Conservation (phyloP, 2,888 invertebrate genomes). For the Panzeria rudis region DNA sequence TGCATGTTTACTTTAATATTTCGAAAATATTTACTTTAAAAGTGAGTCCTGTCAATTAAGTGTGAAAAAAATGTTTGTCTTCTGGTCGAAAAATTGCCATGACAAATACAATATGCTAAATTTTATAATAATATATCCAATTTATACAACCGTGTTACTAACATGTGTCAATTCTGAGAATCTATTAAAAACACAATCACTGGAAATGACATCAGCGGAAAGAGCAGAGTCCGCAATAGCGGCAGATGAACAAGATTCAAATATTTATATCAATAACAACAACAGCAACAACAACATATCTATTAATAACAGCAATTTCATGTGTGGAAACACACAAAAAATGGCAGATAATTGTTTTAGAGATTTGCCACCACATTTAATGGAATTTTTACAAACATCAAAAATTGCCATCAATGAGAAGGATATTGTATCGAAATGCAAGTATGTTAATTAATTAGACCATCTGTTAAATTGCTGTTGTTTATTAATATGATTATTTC, state of each 20-base stretch:
- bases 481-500: too few relatives aligned
- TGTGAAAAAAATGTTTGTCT: slow-evolving; percentile 11
- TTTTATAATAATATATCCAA: slow-evolving; percentile 47
- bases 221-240: too few relatives aligned
- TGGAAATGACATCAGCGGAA: slow-evolving; percentile 10
- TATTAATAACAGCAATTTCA: slow-evolving; percentile 49
- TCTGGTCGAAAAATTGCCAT: not conserved
- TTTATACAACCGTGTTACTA: not conserved
- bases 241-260: slow-evolving; percentile 31
- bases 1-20: not conserved
- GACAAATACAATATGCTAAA: slow-evolving; percentile 1
- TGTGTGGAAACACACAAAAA: slow-evolving; percentile 80
- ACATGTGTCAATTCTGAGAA: slow-evolving; percentile 43
- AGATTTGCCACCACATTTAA: slow-evolving; percentile 81
- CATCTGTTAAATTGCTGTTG: not conserved
- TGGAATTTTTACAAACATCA: slow-evolving; percentile 81
- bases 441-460: slow-evolving; percentile 76
- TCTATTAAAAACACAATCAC: not conserved
- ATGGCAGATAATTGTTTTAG: slow-evolving; percentile 82
- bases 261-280: not conserved
- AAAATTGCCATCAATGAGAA: slow-evolving; percentile 81
- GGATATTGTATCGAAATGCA: slow-evolving; percentile 82
- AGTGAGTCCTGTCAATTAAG: not conserved
- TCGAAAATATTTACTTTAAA: not conserved
- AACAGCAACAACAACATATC: slow-evolving; percentile 38